Base-by-base conservation (phyloP, 2,888 invertebrate species). In the Clivina fossor region DNA sequence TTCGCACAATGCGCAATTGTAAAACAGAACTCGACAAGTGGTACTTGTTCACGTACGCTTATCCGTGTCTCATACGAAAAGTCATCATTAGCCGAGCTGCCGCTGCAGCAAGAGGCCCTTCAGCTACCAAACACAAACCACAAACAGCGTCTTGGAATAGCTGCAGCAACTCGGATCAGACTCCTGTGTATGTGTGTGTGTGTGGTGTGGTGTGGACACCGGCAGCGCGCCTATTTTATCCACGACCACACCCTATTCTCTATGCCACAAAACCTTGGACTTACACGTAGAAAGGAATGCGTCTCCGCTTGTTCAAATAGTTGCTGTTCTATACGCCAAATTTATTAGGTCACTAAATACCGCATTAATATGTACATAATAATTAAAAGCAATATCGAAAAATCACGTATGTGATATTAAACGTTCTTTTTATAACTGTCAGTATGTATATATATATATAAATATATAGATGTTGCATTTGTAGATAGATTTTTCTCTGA, bases 271-370 rank as follows among this genome's bases (percentile, higher is more conserved):
- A 13, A 20, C 40, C 40, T 20, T 22, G 22, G 20, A 19, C 40
- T 20, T 16, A 3, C 40, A 40, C 11, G 40, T 40, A 40, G 40
- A 40, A 40, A 40, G 40, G 40, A 40, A 40, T 40, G 40, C 19
- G 11, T 40, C 40, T n/a, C n/a, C n/a, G n/a, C n/a, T n/a, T n/a
- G n/a, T n/a, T n/a, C n/a, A n/a, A n/a, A n/a, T n/a, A n/a, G n/a
- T n/a, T n/a, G n/a, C 20, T 20, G 22, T 40, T 40, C 40, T 19
- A 22, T 20, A 40, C 40, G 40, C 20, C 40, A 40, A 40, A 40
- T 40, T 40, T 40, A 40, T 40, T 40, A 40, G 40, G 19, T 40
- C 40, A 40, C 40, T 40, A 40, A 40, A 40, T 40, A 40, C 19
- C 40, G 40, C 40, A 40, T 40, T 40, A 16, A 40, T 40, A 40